Conservation (phyloP, 2,888 invertebrate species). For the Aphodius sticticus region DNA sequence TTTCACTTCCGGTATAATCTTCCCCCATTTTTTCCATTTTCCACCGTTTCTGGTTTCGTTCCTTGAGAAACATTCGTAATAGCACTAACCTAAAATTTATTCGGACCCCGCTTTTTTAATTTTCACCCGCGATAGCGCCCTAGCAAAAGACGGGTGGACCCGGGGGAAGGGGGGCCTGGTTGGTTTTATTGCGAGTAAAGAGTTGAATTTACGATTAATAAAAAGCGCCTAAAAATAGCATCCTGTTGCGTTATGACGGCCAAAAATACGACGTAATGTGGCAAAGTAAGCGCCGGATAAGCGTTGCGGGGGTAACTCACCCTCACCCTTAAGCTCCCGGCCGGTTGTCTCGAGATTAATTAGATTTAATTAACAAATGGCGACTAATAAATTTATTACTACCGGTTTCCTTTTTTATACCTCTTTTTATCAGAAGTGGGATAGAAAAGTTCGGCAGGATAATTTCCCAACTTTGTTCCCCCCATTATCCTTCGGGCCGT, state of each 20-base stretch:
- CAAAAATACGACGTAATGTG: slow-evolving; percentile 36
- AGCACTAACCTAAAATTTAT: slow-evolving; percentile 21
- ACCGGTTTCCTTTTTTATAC: neutral
- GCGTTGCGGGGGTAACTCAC: slow-evolving; percentile 28
- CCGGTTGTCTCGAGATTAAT: slow-evolving; percentile 46
- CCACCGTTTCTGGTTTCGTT: slow-evolving; percentile 10
- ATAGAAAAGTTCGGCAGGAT: neutral
- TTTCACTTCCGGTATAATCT: neutral
- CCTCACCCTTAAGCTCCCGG: neutral
- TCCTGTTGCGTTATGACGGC: slow-evolving; percentile 34
- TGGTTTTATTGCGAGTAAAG: slow-evolving; percentile 7
- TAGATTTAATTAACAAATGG: slow-evolving; percentile 55
- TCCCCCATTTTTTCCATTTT: neutral
- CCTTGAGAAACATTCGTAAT: slow-evolving; percentile 17
- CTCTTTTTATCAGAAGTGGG: neutral
- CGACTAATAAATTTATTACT: slow-evolving; percentile 43
- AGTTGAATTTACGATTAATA: slow-evolving; percentile 32
- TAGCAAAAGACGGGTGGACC: neutral
- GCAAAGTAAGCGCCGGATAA: slow-evolving; percentile 37
- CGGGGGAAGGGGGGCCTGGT: neutral
- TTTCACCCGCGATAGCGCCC: neutral
- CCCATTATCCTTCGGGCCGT: slow-evolving; percentile 18
- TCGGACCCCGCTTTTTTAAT: slow-evolving; percentile 17
- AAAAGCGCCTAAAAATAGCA: slow-evolving; percentile 33
- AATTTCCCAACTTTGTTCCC: neutral